Percentiles rank a stretch among this genome's conserved stretches.
These are phyloP conservation scores for Stenichneumon culpator DNA, from an alignment of 2,888 invertebrate genomes.

Conservation along the genomic window DNA sequence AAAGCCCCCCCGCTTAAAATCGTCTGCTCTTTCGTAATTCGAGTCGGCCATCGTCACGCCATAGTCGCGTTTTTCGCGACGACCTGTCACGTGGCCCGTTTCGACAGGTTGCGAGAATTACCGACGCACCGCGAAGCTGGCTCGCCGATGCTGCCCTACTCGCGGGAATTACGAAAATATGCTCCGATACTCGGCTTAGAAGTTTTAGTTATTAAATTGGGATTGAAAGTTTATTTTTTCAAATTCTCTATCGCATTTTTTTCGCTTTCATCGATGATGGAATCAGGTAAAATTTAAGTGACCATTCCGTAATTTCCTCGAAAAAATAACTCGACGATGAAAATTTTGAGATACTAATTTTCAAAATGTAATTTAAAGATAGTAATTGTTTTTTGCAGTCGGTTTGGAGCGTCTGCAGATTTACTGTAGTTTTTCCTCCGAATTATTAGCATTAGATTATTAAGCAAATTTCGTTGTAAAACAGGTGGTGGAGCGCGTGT, in stretches of 20 bases:
- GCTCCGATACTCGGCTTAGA: not conserved
- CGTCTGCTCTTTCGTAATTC: constrained; percentile 81
- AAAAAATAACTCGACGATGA: too few species aligned
- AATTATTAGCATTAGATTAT: too few species aligned
- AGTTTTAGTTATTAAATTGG: not conserved
- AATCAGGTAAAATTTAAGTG: too few species aligned
- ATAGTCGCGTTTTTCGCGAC: constrained; percentile 71
- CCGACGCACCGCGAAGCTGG: constrained; percentile 47
- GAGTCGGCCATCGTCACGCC: constrained; percentile 76
- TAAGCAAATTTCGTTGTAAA: not conserved
- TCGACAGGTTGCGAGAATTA: constrained; percentile 22
- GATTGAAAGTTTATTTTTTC: not conserved
- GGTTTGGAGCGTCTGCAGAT: too few species aligned
- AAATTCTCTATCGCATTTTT: not conserved
- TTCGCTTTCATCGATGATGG: too few species aligned
- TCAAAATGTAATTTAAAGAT: too few species aligned
- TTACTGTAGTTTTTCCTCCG: too few species aligned
- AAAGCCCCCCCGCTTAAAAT: constrained; percentile 77
- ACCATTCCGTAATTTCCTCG: too few species aligned
- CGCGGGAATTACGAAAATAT: not conserved
- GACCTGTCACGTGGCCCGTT: constrained; percentile 61
- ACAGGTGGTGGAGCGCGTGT: not conserved
- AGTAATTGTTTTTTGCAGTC: too few species aligned
- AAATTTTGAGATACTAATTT: too few species aligned
- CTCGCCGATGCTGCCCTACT: not conserved